These are phyloP conservation scores for Leuctra nigra DNA, from an alignment of 2,888 invertebrate genomes.

Conservation along the genomic window DNA sequence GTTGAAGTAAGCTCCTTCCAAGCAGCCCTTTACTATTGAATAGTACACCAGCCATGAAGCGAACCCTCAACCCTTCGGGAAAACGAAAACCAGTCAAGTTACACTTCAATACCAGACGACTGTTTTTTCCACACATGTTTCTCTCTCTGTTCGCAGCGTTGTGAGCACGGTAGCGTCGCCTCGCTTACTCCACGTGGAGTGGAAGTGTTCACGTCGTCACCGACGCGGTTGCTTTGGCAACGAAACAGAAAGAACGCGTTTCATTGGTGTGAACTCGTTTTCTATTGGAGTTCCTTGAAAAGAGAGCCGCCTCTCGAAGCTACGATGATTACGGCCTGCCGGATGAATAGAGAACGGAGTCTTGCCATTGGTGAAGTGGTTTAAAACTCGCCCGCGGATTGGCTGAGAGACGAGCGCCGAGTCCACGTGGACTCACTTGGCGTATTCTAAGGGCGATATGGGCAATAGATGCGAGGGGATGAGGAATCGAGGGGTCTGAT, in stretches of 20 bases:
- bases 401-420: slow-evolving; percentile 26
- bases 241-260: slow-evolving; percentile 28
- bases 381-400: slow-evolving; percentile 23
- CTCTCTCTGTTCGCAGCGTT: slow-evolving; percentile 7
- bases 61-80: slow-evolving; percentile 24
- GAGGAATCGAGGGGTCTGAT: slow-evolving; percentile 22
- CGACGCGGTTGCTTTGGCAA: slow-evolving; percentile 30
- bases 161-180: neutral
- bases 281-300: slow-evolving; percentile 29
- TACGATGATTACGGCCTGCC: slow-evolving; percentile 23
- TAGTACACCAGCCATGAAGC: slow-evolving; percentile 18
- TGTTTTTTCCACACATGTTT: slow-evolving; percentile 16
- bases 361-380: slow-evolving; percentile 29
- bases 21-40: slow-evolving; percentile 12
- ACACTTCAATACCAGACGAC: slow-evolving; percentile 25
- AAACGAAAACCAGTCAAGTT: slow-evolving; percentile 27
- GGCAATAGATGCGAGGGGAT: slow-evolving; percentile 27
- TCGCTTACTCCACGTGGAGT: slow-evolving; percentile 31
- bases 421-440: slow-evolving; percentile 31
- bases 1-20: slow-evolving; percentile 15
- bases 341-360: slow-evolving; percentile 8
- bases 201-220: slow-evolving; percentile 22
- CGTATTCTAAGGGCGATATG: slow-evolving; percentile 27
- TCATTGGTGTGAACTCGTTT: slow-evolving; percentile 28
- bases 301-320: slow-evolving; percentile 25